Base-by-base conservation (phyloP, 2,888 invertebrate species). In the Antheraea assamensis region DNA sequence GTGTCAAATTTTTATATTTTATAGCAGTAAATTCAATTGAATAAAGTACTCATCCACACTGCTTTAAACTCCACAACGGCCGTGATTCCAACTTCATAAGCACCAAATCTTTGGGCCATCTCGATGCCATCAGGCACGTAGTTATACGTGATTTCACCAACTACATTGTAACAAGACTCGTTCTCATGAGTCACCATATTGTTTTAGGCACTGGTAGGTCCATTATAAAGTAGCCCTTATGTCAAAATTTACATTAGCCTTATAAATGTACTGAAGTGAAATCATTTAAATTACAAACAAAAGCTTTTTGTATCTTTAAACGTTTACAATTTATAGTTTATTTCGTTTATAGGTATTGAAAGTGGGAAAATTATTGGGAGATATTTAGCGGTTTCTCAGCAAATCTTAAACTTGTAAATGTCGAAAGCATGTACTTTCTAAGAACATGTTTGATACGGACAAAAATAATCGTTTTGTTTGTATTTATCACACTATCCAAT, bases 141-240 rank as follows among this genome's bases (percentile, higher is more conserved):
- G 81, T 79, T 76, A 83, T 91, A 94, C 94, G 94, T 94, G 94
- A 90, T 85, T 81, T 83, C 82, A 87, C 87, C 84, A 86, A 87
- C 85, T 88, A 84, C 81, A 83, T 86, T 84, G 85, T 94, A 94
- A 94, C 88, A 91, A 93, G 92, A 86, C 83, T 86, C 83, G 90
- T 94, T 94, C 94, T 88, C 94, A 94, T 92, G 93, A 86, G 80
- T 81, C 76, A 78, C 82, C 82, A 80, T 55, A 66, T 73, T 74
- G 71, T 72, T 74, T 70, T 47, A 31, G 55, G 70, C 17, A 68
- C 71, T 21, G 21, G 66, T 30, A 31, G 35, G n/a, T 35, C 68
- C 58, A 58, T 58, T 71, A 58, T 64, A 17, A 64, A 64, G 30
- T 64, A 64, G 2, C 21, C 24, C 58, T 58, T 30, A 64, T 17